Base-by-base conservation (phyloP, 1,140 invertebrate genomes). In the Phenacoccus solenopsis region DNA sequence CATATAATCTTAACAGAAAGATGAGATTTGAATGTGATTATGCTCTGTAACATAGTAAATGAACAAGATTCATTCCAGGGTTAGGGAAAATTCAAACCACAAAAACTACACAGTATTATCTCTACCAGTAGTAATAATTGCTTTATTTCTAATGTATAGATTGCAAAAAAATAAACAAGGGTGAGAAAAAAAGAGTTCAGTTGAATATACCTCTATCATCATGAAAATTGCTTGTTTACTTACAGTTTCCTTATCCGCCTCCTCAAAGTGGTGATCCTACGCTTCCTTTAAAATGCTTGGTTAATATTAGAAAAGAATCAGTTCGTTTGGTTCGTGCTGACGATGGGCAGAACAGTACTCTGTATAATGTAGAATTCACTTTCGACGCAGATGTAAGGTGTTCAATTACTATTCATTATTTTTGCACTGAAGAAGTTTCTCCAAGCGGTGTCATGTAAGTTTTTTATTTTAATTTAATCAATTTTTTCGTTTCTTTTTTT, bases 221-320 rank as follows among this genome's bases (percentile, higher is more conserved):
- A 61, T 61, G 25, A 16, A 61, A 22, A 61, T 22, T 27, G 16
- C 38, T 13, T 13, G 38, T 13, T 49, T 49, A n/a, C n/a, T 61
- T 59, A 59, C 59, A 96, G 88, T 98, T 98, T 84, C 96, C 96
- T 2, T 98, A 98, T 82, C 93, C 93, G n/a, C 92, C 93, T 2
- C 94, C 94, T 27, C 89, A 94, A 77, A 88, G 92, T 7, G 94
- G 92, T 78, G 96, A 98, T 78, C 95, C 96, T 35, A 98, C 94
- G 3, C 96, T 96, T 82, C 96, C 96, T 7, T 78, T 99, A 20
- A 95, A 96, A 81, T 93, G 94, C 78, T 82, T 98, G 30, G 89
- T 98, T 0, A 98, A 98, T 77, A 97, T 99, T 72, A 83, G 96
- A 70, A 98, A 98, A 80, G 96, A 99, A 81, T 96, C 95, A 1